Base-by-base conservation (phyloP, 92 coral and sea anemone species). In the Isaurus tuberculatus region DNA sequence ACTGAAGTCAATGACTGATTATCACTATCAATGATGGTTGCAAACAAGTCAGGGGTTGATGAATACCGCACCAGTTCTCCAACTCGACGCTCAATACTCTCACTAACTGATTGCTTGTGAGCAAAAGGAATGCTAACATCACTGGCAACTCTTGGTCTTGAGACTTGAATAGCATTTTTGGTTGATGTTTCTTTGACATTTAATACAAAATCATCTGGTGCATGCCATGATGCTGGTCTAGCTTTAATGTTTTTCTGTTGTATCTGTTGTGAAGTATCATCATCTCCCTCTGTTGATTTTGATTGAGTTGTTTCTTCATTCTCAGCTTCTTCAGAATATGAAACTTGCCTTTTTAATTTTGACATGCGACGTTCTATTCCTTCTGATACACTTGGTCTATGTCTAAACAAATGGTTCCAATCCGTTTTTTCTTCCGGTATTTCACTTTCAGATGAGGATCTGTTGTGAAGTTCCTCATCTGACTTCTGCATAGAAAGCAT, bases 341-440 rank as follows among this genome's bases (percentile, higher is more conserved):
- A 89, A 30, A 75, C 81, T 70, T 83, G 89, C n/a, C 87, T 91
- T 29, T 89, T 80, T 65, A 94, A 85, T 83, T 89, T 91, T 79
- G 92, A 87, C 69, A 94, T 77, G 1, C 95, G 94, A 37, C 86
- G 94, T 71, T 91, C 98, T 75, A 94, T 91, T 33, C 91, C 98
- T 29, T 87, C 88, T 37, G 98, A 84, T 29, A 94, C 84, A 79
- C 92, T 91, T 42, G 91, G 83, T 78, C 92, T 81, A 73, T 94
- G 95, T 29, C 77, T 83, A 58, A 94, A 90, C 22, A 77, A 15
- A 29, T 81, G 72, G 1, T 63, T 3, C 58, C 72, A 60, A 23
- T 80, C 89, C 3, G 9, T 5, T 1, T 84, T 87, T 28, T 65
- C 90, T 42, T 78, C 91, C 25, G 84, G 75, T 13, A 94, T 46